phyloP scores from a whole-genome alignment of 2,888 invertebrate genomes.

The Strigamia crassipes region DNA sequence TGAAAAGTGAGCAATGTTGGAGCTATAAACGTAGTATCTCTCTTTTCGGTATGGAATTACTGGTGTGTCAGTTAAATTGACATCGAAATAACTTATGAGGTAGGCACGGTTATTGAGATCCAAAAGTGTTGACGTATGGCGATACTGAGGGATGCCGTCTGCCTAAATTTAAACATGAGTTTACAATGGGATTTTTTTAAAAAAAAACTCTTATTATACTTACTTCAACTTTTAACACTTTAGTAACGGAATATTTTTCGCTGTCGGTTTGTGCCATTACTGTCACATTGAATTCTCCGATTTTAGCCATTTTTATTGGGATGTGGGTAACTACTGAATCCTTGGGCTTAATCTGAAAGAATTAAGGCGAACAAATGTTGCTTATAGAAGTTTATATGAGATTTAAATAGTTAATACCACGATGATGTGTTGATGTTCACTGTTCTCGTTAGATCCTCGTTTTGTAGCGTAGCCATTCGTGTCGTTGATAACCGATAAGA shows the following conservation, averaged over 20 bases:
- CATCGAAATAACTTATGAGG: conserved; percentile 92
- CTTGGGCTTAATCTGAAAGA: conserved; percentile 58
- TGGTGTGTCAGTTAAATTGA: conserved; percentile 91
- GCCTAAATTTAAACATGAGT: conserved; percentile 62
- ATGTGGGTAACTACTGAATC: conserved; percentile 86
- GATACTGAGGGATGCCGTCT: conserved; percentile 87
- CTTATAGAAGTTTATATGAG: neutral
- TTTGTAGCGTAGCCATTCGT: neutral
- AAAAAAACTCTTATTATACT: conserved; percentile 51
- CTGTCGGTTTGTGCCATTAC: conserved; percentile 68
- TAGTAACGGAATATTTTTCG: conserved; percentile 57
- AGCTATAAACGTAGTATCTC: conserved; percentile 91
- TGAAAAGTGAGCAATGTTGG: conserved; percentile 70
- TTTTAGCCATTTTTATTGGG: conserved; percentile 64
- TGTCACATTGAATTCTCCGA: conserved; percentile 74
- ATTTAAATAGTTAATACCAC: neutral
- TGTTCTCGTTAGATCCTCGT: neutral
- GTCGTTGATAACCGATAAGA: conserved; percentile 54
- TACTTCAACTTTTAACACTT: conserved; percentile 67
- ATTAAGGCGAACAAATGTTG: neutral
- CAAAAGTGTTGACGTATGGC: conserved; percentile 88
- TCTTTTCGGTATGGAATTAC: conserved; percentile 88
- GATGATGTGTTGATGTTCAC: conserved; percentile 13
- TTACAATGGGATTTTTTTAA: no score
- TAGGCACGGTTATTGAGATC: conserved; percentile 91